Evolutionary conservation across 2,113 vertebrate genomes (phyloP), one percentile per base, ranked within the genome.

Genomic region (Eptesicus fuscus): DNA sequence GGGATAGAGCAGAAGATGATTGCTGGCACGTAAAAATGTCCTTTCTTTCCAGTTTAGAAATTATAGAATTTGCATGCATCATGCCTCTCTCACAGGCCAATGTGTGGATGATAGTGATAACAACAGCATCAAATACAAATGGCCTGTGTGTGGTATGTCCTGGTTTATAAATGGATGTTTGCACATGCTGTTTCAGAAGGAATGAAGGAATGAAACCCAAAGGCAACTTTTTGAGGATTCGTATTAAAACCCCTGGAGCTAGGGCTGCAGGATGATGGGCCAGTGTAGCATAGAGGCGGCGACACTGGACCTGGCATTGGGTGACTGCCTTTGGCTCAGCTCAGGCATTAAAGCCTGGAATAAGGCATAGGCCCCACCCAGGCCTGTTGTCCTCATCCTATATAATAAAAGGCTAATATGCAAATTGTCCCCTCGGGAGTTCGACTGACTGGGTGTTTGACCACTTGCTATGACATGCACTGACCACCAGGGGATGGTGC

Each of bases 21-120:
- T 2, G 3, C n/a, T 0, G 5, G 47, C 8, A 0, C 18, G 18
- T 22, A 5, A 47, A 79, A 30, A 22, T 9, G 22, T 23, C n/a
- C 79, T 78, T 44, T 65, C 51, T 63, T 37, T 61, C 44, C 6
- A 16, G n/a, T 12, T 35, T 1, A 69, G 83, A 56, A 12, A 37
- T 7, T 56, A 70, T n/a, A 42, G 53, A 32, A 51, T 85, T 70
- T 28, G 65, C 51, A 53, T 0, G 22, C 0, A 0, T 59, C 4
- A 0, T 3, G 22, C 51, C 22, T 32, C 13, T 59, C n/a, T 74
- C 18, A 6, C 1, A 69, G 44, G 30, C 67, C 11, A 1, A 2
- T 30, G 11, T 14, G 32, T 11, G 32, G 18, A 16, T 4, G 5
- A 22, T 22, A 61, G 40, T 16, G 23, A 63, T 11, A 70, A 12